Evolutionary conservation across 2,888 invertebrate genomes (phyloP).

Genomic region (Habroteleia sp.): DNA sequence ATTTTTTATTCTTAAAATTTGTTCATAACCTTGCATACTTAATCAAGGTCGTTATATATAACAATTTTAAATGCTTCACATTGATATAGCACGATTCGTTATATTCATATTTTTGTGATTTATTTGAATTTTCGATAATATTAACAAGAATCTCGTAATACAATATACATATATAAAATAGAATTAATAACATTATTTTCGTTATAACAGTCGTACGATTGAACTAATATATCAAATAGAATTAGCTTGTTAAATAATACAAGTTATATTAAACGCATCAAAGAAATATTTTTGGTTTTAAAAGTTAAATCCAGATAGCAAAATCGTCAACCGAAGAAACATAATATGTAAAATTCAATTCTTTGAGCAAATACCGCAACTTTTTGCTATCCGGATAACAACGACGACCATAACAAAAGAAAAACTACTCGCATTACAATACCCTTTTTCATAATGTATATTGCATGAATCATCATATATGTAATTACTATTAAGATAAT

Average conservation of each 20-base stretch:
- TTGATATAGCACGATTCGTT: not conserved
- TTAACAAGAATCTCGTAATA: constrained; percentile 28
- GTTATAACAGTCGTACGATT: constrained; percentile 22
- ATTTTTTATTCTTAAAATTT: constrained; percentile 10
- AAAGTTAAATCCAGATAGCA: constrained; percentile 46
- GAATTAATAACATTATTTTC: constrained; percentile 30
- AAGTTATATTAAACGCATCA: constrained; percentile 6
- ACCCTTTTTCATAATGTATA: constrained; percentile 27
- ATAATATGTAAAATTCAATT: not conserved
- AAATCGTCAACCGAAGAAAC: constrained; percentile 18
- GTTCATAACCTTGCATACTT: constrained; percentile 2
- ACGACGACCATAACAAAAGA: constrained; percentile 28
- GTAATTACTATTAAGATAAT: constrained; percentile 22
- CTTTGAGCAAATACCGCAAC: constrained; percentile 3
- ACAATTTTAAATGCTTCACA: constrained; percentile 18
- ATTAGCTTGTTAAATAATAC: constrained; percentile 21
- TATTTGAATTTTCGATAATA: constrained; percentile 10
- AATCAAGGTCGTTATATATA: constrained; percentile 5
- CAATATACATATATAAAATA: constrained; percentile 45
- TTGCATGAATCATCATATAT: constrained; percentile 22
- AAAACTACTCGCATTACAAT: constrained; percentile 33
- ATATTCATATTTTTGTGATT: constrained; percentile 4
- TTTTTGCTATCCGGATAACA: constrained; percentile 52
- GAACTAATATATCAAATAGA: no score
- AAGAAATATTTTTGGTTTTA: constrained; percentile 30